Conservation (phyloP, 2,113 vertebrate species). For the Actenoides hombroni region DNA sequence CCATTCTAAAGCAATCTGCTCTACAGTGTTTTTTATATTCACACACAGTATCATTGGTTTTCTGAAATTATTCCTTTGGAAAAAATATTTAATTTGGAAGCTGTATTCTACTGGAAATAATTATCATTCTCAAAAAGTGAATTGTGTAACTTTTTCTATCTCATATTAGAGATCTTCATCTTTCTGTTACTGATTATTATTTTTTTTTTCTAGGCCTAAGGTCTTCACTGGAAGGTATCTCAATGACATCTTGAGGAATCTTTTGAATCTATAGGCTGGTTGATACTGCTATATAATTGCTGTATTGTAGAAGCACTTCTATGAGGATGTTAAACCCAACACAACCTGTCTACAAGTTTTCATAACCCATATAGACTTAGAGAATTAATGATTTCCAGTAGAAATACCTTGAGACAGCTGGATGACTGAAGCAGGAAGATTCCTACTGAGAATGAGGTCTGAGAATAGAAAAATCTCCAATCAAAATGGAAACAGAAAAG, state of each 20-base stretch:
- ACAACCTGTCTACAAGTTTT: background rate
- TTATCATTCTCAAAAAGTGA: background rate
- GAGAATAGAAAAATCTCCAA: background rate
- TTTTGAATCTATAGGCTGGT: background rate
- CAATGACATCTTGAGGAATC: background rate
- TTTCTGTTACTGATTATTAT: background rate
- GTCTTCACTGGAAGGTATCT: background rate
- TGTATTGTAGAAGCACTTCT: background rate
- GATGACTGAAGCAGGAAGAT: background rate
- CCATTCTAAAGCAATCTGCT: background rate
- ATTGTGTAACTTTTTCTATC: background rate
- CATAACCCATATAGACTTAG: background rate
- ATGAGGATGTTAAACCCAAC: background rate
- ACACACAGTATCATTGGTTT: background rate
- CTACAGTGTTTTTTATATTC: background rate
- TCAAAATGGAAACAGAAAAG: background rate
- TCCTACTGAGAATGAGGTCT: background rate
- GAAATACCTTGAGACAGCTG: background rate
- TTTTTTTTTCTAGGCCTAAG: too few species aligned
- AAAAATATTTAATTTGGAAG: background rate
- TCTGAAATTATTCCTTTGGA: background rate
- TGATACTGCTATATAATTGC: background rate
- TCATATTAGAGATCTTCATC: background rate
- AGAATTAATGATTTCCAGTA: background rate
- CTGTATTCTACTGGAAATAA: background rate